These are phyloP conservation scores for Paelopatides confundens DNA, from an alignment of 53 echinoderm and acorn worm genomes.

Conservation along the genomic window DNA sequence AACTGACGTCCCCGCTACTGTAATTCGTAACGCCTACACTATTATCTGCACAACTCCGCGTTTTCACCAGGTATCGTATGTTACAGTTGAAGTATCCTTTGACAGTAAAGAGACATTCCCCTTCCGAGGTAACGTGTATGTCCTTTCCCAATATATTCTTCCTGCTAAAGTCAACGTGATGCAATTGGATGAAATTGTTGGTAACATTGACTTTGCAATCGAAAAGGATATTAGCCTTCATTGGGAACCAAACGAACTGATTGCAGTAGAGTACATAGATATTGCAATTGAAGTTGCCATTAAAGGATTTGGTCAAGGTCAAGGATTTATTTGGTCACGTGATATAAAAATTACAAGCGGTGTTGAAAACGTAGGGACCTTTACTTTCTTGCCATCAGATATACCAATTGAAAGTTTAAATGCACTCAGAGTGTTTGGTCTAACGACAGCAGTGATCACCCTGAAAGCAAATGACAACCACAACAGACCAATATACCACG, in stretches of 20 bases:
- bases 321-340: not conserved
- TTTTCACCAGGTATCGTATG: constrained; percentile 53
- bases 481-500: not conserved
- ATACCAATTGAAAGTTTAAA: not conserved
- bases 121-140: constrained; percentile 61
- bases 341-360: not conserved
- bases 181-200: not conserved
- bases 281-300: not conserved
- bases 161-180: constrained; percentile 27
- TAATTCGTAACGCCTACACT: constrained; percentile 30
- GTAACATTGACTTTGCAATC: not conserved
- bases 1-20: constrained; percentile 31
- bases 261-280: not conserved
- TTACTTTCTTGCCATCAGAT: not conserved
- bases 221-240: constrained; percentile 23
- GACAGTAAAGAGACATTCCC: constrained; percentile 55
- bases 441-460: not conserved
- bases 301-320: not conserved
- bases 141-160: constrained; percentile 52
- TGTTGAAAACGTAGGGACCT: not conserved
- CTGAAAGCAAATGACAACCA: not conserved
- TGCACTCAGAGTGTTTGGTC: not conserved
- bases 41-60: constrained; percentile 58
- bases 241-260: constrained; percentile 37
- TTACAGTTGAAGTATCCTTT: constrained; percentile 53